Percentiles rank a stretch among this genome's conserved stretches.
Evolutionary conservation across 2,888 invertebrate genomes (phyloP).

Genomic region (Glaucopsyche alexis): DNA sequence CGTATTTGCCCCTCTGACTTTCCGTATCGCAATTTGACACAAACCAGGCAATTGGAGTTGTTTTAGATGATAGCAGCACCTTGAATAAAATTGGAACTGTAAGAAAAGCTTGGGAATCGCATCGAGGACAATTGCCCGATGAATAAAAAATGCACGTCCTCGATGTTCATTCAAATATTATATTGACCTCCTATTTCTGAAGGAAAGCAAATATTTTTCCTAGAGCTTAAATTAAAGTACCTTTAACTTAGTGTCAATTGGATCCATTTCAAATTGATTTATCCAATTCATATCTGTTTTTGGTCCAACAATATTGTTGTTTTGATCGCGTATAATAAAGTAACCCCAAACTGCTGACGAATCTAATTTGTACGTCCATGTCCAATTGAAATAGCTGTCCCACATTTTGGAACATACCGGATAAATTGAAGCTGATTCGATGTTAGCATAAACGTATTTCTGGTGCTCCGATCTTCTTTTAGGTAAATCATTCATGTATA

Average conservation of each 20-base stretch:
- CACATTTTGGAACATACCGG: conserved; percentile 51
- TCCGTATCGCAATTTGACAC: conserved; percentile 56
- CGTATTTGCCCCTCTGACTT: conserved; percentile 53
- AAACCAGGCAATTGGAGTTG: conserved; percentile 57
- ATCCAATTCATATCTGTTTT: conserved; percentile 50
- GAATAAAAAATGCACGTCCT: too few species aligned
- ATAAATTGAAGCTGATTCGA: conserved; percentile 56
- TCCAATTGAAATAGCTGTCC: conserved; percentile 64
- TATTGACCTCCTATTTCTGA: too few species aligned
- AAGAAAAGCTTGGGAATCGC: neutral
- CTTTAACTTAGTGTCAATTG: conserved; percentile 43
- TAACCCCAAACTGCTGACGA: conserved; percentile 62
- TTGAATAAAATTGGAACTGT: neutral
- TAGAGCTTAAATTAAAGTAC: conserved; percentile 36
- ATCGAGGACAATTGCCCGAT: neutral
- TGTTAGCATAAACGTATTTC: conserved; percentile 60
- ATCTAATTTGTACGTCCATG: conserved; percentile 64
- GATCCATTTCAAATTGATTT: conserved; percentile 46
- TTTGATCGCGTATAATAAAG: conserved; percentile 49
- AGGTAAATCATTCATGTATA: conserved; percentile 46
- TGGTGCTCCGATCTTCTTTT: conserved; percentile 47
- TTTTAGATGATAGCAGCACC: conserved; percentile 30
- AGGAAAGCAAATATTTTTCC: too few species aligned
- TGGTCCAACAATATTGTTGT: conserved; percentile 53
- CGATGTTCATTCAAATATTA: too few species aligned